phyloP scores from a whole-genome alignment of 2,888 invertebrate genomes.

The Augiades crinisus region DNA sequence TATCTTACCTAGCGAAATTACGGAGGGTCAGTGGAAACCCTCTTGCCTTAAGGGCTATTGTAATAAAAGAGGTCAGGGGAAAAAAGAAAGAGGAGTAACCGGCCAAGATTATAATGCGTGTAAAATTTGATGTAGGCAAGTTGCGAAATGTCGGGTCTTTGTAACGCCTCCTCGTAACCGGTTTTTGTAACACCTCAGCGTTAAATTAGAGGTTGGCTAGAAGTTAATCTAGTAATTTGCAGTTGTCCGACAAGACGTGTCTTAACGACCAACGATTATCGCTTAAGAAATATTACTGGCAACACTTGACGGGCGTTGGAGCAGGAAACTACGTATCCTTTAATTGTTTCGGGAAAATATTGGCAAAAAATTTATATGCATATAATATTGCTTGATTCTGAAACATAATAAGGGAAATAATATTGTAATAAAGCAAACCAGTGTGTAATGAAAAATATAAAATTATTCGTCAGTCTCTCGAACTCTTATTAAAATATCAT shows the following conservation, averaged over 20 bases:
- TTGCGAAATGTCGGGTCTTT: conserved; percentile 12
- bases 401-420: too few relatives aligned
- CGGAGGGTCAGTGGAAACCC: conserved; percentile 44
- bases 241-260: neutral
- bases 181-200: conserved; percentile 1
- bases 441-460: too few relatives aligned
- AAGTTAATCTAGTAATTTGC: conserved; percentile 8
- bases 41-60: conserved; percentile 34
- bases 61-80: conserved; percentile 42
- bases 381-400: too few relatives aligned
- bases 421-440: too few relatives aligned
- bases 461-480: too few relatives aligned
- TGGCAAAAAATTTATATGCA: too few relatives aligned
- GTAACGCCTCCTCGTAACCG: conserved; percentile 5
- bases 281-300: too few relatives aligned
- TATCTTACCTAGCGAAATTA: conserved; percentile 49
- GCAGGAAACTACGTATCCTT: too few relatives aligned
- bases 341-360: too few relatives aligned
- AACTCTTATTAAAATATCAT: too few relatives aligned
- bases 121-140: conserved; percentile 39
- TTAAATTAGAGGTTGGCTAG: conserved; percentile 13
- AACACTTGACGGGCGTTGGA: too few relatives aligned
- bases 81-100: conserved; percentile 31
- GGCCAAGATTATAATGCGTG: conserved; percentile 38
- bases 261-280: too few relatives aligned